A percentile compares a stretch with the other conserved stretches of the same genome.
phyloP scores from a whole-genome alignment of 2,113 vertebrate species.

The Asarcornis scutulata region DNA sequence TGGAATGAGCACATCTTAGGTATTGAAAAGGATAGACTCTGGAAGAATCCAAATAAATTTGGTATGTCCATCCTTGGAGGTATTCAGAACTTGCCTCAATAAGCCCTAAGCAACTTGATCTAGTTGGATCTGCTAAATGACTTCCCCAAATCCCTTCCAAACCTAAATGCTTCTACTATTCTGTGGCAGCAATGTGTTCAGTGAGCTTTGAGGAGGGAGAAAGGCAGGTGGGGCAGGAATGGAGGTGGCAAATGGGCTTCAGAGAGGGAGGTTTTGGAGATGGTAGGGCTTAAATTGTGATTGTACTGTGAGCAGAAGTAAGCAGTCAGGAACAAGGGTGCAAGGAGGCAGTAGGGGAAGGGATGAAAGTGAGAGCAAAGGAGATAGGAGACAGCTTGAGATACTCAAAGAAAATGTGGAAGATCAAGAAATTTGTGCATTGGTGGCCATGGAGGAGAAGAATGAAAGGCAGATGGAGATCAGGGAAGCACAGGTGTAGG shows the following conservation, averaged over 20 bases:
- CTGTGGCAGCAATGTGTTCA: neutral
- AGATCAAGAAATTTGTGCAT: accelerated
- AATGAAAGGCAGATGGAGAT: neutral
- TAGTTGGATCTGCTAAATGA: neutral
- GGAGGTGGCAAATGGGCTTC: neutral
- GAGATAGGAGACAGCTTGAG: accelerated
- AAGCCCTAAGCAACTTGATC: neutral
- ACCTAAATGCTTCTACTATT: too few relatives aligned
- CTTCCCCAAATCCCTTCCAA: neutral
- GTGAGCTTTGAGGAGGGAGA: neutral
- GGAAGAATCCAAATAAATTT: neutral
- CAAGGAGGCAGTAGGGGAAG: neutral
- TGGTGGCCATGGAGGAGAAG: neutral
- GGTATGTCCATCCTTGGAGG: neutral
- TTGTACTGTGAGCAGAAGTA: neutral
- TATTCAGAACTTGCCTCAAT: neutral
- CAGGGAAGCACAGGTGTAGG: neutral
- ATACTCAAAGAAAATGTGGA: neutral
- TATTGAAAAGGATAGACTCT: neutral
- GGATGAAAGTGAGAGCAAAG: neutral
- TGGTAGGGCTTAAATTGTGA: neutral
- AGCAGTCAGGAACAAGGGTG: neutral
- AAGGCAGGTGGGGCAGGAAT: neutral
- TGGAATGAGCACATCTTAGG: neutral
- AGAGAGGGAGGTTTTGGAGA: neutral